Base-by-base conservation (phyloP, 2,888 invertebrate genomes). In the Ariolimax columbianus region DNA sequence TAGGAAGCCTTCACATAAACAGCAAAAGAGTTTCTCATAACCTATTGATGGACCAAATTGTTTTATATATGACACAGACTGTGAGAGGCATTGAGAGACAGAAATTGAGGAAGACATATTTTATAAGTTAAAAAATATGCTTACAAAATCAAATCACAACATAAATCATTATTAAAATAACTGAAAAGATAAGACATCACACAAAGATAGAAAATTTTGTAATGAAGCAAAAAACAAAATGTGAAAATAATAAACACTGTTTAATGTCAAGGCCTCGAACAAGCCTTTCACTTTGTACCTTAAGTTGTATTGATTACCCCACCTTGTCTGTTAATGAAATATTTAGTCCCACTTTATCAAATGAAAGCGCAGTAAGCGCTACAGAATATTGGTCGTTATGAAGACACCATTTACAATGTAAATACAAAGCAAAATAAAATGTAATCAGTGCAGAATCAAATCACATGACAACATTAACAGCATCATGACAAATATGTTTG, bases 11-110 rank as follows among this genome's bases (percentile, higher is more conserved):
- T 51, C 47, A 77, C n/a, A 19, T 77, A 19, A 30, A 80, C 80
- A 80, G 80, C 80, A 80, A 80, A 78, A 80, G 80, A 80, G 80
- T 80, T 80, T 66, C 38, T 63, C 80, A 80, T 68, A 33, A 80
- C 68, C 47, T 19, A 68, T 68, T 0, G 30, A 68, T 36, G 17
- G 3, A 11, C 59, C 6, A n/a, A 23, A 63, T 63, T 63, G 9
- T 63, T 1, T n/a, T 63, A 63, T 68, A 68, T 19, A 36, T 33
- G 26, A 63, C 59, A 63, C 55, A 63, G 26, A 11, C 59, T 7
- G 59, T 14, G 36, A 36, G 14, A 36, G 68, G 36, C 55, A 66
- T 33, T 1, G 33, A 68, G 68, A 36, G 36, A 68, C 11, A 63
- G 36, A 68, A 36, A n/a, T n/a, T 30, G 66, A 23, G n/a, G n/a